Percentiles rank a stretch among this genome's conserved stretches.
Conservation (phyloP, 53 echinoderm and acorn worm genomes). For the Patiria pectinifera region DNA sequence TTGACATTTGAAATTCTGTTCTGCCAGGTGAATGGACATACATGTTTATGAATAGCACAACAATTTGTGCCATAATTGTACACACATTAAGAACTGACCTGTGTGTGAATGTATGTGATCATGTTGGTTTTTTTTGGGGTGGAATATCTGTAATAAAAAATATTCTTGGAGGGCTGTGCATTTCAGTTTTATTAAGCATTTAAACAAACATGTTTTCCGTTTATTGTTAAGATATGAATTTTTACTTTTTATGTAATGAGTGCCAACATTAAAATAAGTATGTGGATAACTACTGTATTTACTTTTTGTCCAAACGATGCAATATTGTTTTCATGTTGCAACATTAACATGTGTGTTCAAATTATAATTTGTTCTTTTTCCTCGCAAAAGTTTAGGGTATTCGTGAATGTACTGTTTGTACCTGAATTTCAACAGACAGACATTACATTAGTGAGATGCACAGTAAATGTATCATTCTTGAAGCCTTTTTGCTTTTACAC, state of each 20-base stretch:
- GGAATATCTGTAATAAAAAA: too few relatives aligned
- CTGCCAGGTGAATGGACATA: not conserved
- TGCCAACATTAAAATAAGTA: too few relatives aligned
- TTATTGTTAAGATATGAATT: not conserved
- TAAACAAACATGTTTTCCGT: too few relatives aligned
- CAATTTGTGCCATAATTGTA: not conserved
- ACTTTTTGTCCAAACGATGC: too few relatives aligned
- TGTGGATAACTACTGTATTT: too few relatives aligned
- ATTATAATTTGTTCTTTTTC: not conserved
- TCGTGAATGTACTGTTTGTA: too few relatives aligned
- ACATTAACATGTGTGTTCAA: not conserved
- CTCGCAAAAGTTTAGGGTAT: not conserved
- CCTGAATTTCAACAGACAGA: too few relatives aligned
- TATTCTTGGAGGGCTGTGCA: too few relatives aligned
- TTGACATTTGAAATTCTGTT: slow-evolving; percentile 27
- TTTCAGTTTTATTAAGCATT: too few relatives aligned
- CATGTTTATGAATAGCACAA: not conserved
- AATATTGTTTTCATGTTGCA: too few relatives aligned
- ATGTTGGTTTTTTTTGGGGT: not conserved
- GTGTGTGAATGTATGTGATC: not conserved
- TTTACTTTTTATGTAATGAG: too few relatives aligned
- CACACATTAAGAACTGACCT: not conserved
- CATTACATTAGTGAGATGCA: too few relatives aligned
- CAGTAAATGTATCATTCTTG: not conserved
- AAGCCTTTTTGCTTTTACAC: not conserved